Evolutionary conservation across 2,113 vertebrate genomes (phyloP).

Genomic region (Ammodytes marinus): DNA sequence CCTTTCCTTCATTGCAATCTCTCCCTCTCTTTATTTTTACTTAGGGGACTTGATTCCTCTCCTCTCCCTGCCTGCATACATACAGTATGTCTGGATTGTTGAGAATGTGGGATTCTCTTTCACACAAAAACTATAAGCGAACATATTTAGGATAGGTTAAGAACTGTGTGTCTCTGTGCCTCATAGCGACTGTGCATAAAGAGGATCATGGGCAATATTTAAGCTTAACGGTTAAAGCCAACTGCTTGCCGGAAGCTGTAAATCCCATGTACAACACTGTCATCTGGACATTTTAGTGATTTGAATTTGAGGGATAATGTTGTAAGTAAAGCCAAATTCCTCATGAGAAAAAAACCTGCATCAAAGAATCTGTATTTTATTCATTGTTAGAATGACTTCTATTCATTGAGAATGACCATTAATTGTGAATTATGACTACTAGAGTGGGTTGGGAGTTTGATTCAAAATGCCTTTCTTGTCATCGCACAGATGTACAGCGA

Average conservation of each 20-base stretch:
- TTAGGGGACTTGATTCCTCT: constrained; percentile 2
- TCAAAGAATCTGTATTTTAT: too few relatives aligned
- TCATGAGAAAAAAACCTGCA: too few relatives aligned
- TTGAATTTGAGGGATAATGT: background rate
- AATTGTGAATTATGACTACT: too few relatives aligned
- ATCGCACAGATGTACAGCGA: too few relatives aligned
- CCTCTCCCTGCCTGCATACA: background rate
- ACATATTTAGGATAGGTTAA: background rate
- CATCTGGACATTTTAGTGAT: background rate
- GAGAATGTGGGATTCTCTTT: background rate
- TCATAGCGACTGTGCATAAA: background rate
- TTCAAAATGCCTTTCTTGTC: too few relatives aligned
- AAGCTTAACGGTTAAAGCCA: background rate
- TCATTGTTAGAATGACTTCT: too few relatives aligned
- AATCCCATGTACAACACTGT: constrained; percentile 3
- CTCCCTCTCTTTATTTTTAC: background rate
- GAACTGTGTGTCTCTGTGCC: background rate
- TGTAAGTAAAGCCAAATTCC: too few relatives aligned
- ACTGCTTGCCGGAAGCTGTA: background rate
- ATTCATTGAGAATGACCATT: too few relatives aligned
- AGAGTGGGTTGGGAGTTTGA: too few relatives aligned
- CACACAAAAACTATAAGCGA: background rate
- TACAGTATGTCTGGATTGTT: background rate
- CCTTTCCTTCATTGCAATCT: constrained; percentile 1
- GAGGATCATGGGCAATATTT: background rate